Evolutionary conservation across 2,888 invertebrate species (phyloP), one percentile per base, ranked within the genome.

Genomic region (Syrista parreyssii): DNA sequence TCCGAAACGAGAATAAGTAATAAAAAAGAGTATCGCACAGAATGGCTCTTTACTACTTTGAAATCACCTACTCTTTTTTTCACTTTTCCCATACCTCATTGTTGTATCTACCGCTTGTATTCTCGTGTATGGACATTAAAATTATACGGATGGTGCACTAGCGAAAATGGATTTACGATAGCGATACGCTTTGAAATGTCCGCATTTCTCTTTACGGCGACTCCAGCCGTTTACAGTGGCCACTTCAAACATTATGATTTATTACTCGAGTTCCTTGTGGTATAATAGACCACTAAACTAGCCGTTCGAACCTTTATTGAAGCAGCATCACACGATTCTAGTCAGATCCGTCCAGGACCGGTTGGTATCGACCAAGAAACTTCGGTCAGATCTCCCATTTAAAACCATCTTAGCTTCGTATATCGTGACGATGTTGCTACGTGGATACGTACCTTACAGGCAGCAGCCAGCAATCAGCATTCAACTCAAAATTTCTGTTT

Each of bases 101-200:
- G 1, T 55, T 55, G 1, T 23, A 15, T 55, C 40, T 23, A 23
- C 1, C 9, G 23, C 15, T 9, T 55, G 40, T 23, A 55, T 32
- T 12, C 36, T 11, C 68, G 35, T 73, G 40, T 72, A 33, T 74
- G 33, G 34, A 72, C 75, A 69, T 79, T 79, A 79, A 79, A 78
- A 75, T 75, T 79, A 79, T 79, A 72, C 79, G 75, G 73, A 73
- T n/a, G 33, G 68, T 36, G 40, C 78, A 75, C 75, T 78, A 75
- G 73, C 55, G 30, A 32, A 68, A 78, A 33, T 74, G 68, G 30
- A 79, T 79, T 79, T 79, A 79, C 75, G 79, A 79, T 32, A 32
- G 32, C 30, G 73, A 40, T 31, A 34, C 71, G 15, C 31, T 32
- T 32, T 79, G 55, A 79, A 79, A 79, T 68, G 32, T 71, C 32